Conservation (phyloP, 2,797 vertebrate genomes). For the Melanotaenia parkinsoni region DNA sequence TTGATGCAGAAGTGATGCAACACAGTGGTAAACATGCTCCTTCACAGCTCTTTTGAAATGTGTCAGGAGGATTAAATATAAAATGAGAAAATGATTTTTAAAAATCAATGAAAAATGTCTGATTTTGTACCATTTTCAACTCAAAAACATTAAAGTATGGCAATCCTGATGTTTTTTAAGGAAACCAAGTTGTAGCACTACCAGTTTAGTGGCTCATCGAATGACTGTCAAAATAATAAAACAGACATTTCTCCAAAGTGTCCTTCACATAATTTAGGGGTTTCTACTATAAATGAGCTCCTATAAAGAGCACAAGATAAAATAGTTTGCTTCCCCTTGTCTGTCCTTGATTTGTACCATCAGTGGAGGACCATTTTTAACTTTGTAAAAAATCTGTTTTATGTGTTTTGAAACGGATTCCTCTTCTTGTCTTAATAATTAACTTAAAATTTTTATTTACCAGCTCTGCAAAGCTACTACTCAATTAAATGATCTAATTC, state of each 20-base stretch:
- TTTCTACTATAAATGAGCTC: conserved; percentile 14
- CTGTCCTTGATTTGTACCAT: conserved; percentile 12
- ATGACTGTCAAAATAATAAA: not conserved
- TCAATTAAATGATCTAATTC: conserved; percentile 13
- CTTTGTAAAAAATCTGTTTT: not conserved
- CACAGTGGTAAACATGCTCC: not conserved
- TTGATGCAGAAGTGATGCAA: not conserved
- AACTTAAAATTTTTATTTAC: conserved; percentile 11
- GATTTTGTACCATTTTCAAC: too few species aligned
- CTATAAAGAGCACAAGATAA: not conserved
- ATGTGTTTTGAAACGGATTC: not conserved
- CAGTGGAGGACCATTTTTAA: conserved; percentile 6
- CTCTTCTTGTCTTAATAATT: conserved; percentile 2
- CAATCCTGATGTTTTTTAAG: not conserved
- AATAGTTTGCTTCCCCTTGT: conserved; percentile 7
- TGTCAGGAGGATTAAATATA: not conserved
- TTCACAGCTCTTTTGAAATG: not conserved
- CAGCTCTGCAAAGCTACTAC: conserved; percentile 1
- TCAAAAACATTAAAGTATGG: too few species aligned
- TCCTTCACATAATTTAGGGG: not conserved
- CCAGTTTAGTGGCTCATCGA: not conserved
- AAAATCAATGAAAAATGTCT: too few species aligned
- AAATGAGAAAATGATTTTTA: not conserved
- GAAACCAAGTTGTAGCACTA: not conserved
- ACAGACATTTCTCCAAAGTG: not conserved